Evolutionary conservation across 2,888 invertebrate genomes (phyloP).

Genomic region (Vesta saturnalis): DNA sequence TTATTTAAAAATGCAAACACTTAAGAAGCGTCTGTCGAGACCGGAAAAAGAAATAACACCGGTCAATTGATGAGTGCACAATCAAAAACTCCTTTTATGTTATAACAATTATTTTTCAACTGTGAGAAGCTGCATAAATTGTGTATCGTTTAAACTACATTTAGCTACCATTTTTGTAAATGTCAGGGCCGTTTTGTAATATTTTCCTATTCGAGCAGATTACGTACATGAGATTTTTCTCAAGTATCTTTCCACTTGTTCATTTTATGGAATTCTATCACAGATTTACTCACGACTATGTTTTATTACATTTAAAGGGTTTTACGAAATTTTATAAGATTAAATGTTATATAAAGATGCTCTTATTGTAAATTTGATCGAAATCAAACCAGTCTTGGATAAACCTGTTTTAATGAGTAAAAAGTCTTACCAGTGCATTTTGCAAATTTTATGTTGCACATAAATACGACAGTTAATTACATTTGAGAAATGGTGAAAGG

Average conservation of each 20-base stretch:
- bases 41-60: constrained; percentile 33
- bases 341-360: constrained; percentile 18
- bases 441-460: constrained; percentile 17
- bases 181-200: constrained; percentile 16
- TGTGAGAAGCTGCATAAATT: constrained; percentile 5
- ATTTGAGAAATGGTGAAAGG: too few relatives aligned
- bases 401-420: constrained; percentile 19
- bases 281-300: too few relatives aligned
- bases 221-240: neutral
- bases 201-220: neutral
- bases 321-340: neutral
- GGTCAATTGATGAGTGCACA: too few relatives aligned
- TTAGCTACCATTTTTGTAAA: constrained; percentile 24
- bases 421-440: constrained; percentile 15
- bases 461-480: constrained; percentile 15
- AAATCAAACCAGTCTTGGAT: constrained; percentile 18
- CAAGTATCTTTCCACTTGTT: neutral
- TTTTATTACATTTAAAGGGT: too few relatives aligned
- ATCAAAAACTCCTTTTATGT: neutral
- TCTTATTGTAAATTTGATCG: constrained; percentile 18
- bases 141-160: neutral
- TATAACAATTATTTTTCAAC: constrained; percentile 9
- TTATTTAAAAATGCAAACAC: constrained; percentile 33
- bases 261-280: too few relatives aligned
- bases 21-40: constrained; percentile 24